Evolutionary conservation across 2,888 invertebrate species (phyloP).

Genomic region (Cryptocephalus moraei): DNA sequence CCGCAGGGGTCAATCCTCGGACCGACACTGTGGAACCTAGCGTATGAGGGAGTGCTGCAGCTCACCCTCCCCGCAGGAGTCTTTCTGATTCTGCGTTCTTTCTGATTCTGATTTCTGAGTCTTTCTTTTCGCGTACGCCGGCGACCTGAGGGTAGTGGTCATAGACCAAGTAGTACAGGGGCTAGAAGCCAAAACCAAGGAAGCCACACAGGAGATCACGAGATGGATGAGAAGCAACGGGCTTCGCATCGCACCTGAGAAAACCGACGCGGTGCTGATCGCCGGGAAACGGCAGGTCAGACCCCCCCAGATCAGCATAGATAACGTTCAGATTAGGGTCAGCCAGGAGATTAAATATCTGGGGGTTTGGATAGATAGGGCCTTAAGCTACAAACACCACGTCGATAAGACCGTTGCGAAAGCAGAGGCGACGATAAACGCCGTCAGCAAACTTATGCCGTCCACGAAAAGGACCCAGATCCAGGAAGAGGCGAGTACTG

Average conservation of each 20-base stretch:
- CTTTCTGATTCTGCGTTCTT: too few relatives aligned
- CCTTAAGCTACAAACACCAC: slow-evolving; percentile 12
- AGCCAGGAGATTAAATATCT: slow-evolving; percentile 13
- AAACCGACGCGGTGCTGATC: slow-evolving; percentile 1
- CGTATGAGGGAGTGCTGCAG: too few relatives aligned
- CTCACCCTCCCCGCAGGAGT: too few relatives aligned
- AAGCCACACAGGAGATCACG: not conserved
- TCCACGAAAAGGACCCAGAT: slow-evolving; percentile 4
- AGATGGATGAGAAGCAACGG: not conserved
- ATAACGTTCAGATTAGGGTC: not conserved
- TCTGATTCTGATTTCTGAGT: too few relatives aligned
- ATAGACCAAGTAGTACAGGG: not conserved
- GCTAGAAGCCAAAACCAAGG: not conserved
- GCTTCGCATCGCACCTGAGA: not conserved
- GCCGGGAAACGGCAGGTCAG: not conserved
- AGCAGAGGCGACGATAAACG: slow-evolving; percentile 8
- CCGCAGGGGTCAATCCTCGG: too few relatives aligned
- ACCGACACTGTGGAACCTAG: too few relatives aligned
- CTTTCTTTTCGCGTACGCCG: not conserved
- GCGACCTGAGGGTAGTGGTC: not conserved
- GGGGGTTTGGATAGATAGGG: slow-evolving; percentile 13
- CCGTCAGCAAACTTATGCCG: slow-evolving; percentile 15
- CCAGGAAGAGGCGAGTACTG: slow-evolving; percentile 2
- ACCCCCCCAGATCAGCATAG: too few relatives aligned
- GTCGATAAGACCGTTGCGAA: slow-evolving; percentile 7